Evolutionary conservation across 2,888 invertebrate species (phyloP), one percentile per base, ranked within the genome.

Genomic region (Ennomos erosarius): DNA sequence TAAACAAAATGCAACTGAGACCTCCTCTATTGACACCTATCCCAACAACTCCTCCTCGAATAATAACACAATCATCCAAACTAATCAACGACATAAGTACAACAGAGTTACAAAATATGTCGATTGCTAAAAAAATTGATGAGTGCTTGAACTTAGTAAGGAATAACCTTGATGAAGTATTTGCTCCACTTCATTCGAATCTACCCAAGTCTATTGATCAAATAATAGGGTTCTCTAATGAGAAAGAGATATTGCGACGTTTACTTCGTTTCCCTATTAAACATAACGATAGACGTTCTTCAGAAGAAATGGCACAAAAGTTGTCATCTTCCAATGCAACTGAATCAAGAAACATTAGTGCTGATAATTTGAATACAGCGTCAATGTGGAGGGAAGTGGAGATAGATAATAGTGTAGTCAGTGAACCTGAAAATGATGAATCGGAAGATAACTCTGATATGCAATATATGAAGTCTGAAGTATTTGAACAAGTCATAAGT

Each of bases 21-120:
- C 68, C 70, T 49, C 64, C 62, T 12, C 59, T 81, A 36, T 68
- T 90, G 57, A 82, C 88, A 9, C 90, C 90, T 26, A 75, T 89
- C 49, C 88, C 90, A 13, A 66, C 60, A 51, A 80, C 84, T 35
- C 88, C 89, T 33, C 65, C 63, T 44, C 10, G 13, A 51, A 36
- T 33, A 10, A 12, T 8, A 38, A 34, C 10, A 0, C 44, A 9
- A 35, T 55, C 51, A 8, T 47, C 53, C 26, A 26, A 6, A 26
- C 26, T 6, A 6, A 6, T 26, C 6, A 26, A 26, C 6, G 26
- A 26, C 26, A 26, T 26, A 26, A 26, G 26, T 6, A 26, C 26
- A 26, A 26, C 26, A 6, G 26, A 26, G 6, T 3, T 6, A 6
- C 26, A 26, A 26, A 26, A 26, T 26, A 5, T 26, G 26, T 1